Evolutionary conservation across 2,888 invertebrate species (phyloP), one percentile per base, ranked within the genome.

Genomic region (Microlaimidae sp.): DNA sequence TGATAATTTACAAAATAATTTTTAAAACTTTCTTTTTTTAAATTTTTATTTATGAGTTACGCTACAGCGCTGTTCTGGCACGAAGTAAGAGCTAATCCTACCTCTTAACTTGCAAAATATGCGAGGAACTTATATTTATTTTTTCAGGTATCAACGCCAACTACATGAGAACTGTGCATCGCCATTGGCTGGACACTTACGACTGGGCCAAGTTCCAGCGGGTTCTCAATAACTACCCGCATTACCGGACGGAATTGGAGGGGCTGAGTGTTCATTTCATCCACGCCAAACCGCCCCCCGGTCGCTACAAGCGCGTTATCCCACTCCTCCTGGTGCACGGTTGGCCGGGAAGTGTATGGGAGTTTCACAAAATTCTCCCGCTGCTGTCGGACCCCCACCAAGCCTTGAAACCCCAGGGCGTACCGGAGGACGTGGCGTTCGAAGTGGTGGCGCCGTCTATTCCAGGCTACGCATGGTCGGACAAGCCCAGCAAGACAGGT

Each of bases 281-380:
- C 50, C 83, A 80, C 63, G 78, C 78, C 0, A 80, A 79, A 62
- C 81, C 82, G 1, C 61, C 61, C 19, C 53, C 63, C n/a, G 41
- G 53, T 17, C 58, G 57, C 17, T 64, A 67, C 52, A 74, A 60
- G 49, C 61, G 57, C 21, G 76, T 79, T 1, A 60, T 81, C 1
- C 84, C 86, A 0, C 59, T 88, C 10, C 68, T 87, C 2, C 54
- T 88, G 46, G 67, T 83, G 19, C 86, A 87, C 61, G 85, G 87
- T 23, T 87, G 87, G 87, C 88, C 87, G 0, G 83, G 85, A 1
- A 82, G 83, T 0, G 71, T 86, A 1, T 76, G 81, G 3, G 85
- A 87, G 70, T 86, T 85, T 69, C 81, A 82, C 65, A 81, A 66
- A 53, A 69, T 83, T 40, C 61, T 73, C 24, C 71, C 72, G 24